phyloP scores from a whole-genome alignment of 1,140 invertebrate genomes.

The Plutomurus gul region DNA sequence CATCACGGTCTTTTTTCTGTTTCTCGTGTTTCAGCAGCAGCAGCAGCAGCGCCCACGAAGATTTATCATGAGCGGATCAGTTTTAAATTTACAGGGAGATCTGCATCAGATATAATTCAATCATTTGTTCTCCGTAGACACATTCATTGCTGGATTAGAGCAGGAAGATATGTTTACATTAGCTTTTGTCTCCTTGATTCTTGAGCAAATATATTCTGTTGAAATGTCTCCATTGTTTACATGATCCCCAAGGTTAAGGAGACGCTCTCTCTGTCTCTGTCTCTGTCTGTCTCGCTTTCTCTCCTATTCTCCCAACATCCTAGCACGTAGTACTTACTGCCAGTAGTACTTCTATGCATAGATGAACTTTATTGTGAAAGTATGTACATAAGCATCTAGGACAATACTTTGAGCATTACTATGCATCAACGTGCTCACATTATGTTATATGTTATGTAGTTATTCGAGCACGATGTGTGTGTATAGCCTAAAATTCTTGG shows the following conservation, averaged over 20 bases:
- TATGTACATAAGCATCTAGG: too few species aligned
- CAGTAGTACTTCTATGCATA: too few species aligned
- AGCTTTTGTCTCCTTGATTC: neutral
- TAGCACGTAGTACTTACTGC: too few species aligned
- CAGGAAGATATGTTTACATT: neutral
- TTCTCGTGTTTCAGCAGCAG: too few species aligned
- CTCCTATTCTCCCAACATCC: too few species aligned
- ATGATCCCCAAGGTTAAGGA: neutral
- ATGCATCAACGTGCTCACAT: too few species aligned
- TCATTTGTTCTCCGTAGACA: neutral
- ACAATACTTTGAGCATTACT: too few species aligned
- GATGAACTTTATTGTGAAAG: too few species aligned
- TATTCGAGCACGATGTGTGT: too few species aligned
- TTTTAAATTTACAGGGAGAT: slow-evolving; percentile 5
- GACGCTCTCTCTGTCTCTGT: neutral
- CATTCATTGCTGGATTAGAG: neutral
- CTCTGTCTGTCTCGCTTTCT: too few species aligned
- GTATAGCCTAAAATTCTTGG: neutral
- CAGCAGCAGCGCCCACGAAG: neutral
- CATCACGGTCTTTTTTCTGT: too few species aligned
- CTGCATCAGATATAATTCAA: neutral
- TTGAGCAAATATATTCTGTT: neutral
- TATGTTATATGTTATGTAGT: too few species aligned
- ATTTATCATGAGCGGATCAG: neutral
- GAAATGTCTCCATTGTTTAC: neutral